These are phyloP conservation scores for Penaeus chinensis DNA, from an alignment of 1,140 invertebrate species.

Conservation along the genomic window DNA sequence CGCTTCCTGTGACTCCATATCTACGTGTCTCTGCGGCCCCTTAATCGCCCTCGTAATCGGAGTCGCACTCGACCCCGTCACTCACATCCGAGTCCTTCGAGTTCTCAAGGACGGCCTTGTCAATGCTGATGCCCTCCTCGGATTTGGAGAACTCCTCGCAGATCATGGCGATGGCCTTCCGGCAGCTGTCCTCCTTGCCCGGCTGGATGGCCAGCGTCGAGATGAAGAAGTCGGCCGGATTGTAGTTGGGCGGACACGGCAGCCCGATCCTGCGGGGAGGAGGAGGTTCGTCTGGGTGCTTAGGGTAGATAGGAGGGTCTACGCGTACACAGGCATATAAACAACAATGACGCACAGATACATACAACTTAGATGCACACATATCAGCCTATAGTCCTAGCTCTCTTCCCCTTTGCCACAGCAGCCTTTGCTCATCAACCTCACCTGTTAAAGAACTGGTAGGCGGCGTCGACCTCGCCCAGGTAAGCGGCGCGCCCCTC, in stretches of 20 bases:
- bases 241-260: conserved; percentile 81
- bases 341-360: background rate
- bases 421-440: conserved; percentile 55
- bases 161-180: conserved; percentile 75
- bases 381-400: too few species aligned
- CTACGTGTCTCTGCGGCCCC: too few species aligned
- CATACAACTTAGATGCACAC: background rate
- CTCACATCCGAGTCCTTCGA: conserved; percentile 47
- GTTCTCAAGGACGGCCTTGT: conserved; percentile 62
- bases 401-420: background rate
- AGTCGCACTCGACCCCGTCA: background rate
- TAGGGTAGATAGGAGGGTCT: background rate
- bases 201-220: conserved; percentile 89
- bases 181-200: conserved; percentile 78
- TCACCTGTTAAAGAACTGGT: conserved; percentile 86
- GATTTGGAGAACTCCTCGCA: conserved; percentile 80
- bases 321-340: too few species aligned
- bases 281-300: background rate
- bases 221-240: conserved; percentile 96
- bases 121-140: conserved; percentile 71
- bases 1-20: too few species aligned
- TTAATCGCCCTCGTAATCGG: too few species aligned
- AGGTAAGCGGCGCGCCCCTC: conserved; percentile 92
- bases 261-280: conserved; percentile 67
- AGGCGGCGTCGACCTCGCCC: conserved; percentile 82